Evolutionary conservation across 2,888 invertebrate genomes (phyloP), one percentile per base, ranked within the genome.

Genomic region (Agriotes lineatus): DNA sequence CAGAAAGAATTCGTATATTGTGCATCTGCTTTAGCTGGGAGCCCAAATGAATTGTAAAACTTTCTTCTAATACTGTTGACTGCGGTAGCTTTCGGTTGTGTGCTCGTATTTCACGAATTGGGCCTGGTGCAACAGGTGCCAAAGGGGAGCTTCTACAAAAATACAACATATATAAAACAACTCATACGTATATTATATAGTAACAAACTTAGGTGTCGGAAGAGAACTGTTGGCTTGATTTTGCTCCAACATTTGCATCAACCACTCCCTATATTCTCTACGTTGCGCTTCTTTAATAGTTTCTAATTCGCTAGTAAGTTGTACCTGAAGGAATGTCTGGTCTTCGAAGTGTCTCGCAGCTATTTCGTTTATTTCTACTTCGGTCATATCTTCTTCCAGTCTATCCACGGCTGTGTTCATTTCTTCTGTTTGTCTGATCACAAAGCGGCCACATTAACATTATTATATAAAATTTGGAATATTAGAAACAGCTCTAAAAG

Each of bases 11-110:
- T 61, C 99, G 88, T 71, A 99, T 93, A 84, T 99, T 99, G 85
- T 99, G 98, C 88, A 97, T 99, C 81, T 98, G 97, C 84, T 99
- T 99, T 83, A 99, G 89, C 85, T 99, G 99, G 2, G 97, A 96
- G 56, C 99, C 98, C 72, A 98, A 88, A 86, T 98, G 97, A 80
- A 99, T 97, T 16, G 98, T 99, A 84, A 98, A 99, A 85, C 96
- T 97, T 86, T 98, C 98, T 85, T 97, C 97, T 79, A 96, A 75
- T 62, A 81, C 78, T 44, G 81, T 81, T 37, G 72, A 66, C 52
- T 74, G 74, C 2, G 64, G 39, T 25, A 52, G 48, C 39, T 70
- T 73, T 52, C 66, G 67, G 33, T 69, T 71, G 42, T 44, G 62
- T 12, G 68, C 50, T 37, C 39, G 67, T 25, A 54, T 72, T 52